These are phyloP conservation scores for Ophion slaviceki DNA, from an alignment of 2,888 invertebrate genomes.

Conservation along the genomic window DNA sequence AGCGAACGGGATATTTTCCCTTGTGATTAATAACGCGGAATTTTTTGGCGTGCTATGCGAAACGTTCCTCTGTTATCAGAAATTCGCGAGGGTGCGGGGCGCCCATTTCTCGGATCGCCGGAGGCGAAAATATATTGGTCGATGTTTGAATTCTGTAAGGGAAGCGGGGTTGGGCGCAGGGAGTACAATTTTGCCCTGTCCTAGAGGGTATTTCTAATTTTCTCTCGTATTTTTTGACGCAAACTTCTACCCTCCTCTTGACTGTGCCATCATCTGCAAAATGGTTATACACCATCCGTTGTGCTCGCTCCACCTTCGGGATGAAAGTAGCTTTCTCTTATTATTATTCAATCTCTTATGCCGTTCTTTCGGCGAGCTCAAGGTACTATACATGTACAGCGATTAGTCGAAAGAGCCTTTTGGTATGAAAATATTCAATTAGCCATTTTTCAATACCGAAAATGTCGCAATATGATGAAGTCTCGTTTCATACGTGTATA, in stretches of 20 bases:
- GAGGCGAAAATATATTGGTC: conserved; percentile 52
- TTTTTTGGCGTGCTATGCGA: not conserved
- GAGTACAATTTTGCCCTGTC: conserved; percentile 46
- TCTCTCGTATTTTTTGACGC: conserved; percentile 62
- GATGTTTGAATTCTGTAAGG: conserved; percentile 21
- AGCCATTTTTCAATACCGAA: no score
- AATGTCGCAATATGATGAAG: no score
- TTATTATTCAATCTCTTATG: no score
- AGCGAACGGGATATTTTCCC: not conserved
- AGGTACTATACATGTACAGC: no score
- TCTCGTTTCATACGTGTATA: no score
- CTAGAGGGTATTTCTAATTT: conserved; percentile 71
- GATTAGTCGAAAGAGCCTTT: no score
- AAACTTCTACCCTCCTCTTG: conserved; percentile 47
- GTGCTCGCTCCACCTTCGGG: not conserved
- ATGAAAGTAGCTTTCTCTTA: conserved; percentile 18
- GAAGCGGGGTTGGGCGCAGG: not conserved
- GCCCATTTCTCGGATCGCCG: conserved; percentile 48
- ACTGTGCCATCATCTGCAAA: conserved; percentile 10
- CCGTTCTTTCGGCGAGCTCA: no score
- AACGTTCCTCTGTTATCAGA: conserved; percentile 31
- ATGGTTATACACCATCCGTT: conserved; percentile 9
- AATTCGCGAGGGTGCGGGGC: conserved; percentile 7
- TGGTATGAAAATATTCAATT: no score
- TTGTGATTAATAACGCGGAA: not conserved